Percentiles rank a stretch among this genome's conserved stretches.
Conservation (phyloP, 2,888 invertebrate genomes). For the Ceratothoa steindachneri region DNA sequence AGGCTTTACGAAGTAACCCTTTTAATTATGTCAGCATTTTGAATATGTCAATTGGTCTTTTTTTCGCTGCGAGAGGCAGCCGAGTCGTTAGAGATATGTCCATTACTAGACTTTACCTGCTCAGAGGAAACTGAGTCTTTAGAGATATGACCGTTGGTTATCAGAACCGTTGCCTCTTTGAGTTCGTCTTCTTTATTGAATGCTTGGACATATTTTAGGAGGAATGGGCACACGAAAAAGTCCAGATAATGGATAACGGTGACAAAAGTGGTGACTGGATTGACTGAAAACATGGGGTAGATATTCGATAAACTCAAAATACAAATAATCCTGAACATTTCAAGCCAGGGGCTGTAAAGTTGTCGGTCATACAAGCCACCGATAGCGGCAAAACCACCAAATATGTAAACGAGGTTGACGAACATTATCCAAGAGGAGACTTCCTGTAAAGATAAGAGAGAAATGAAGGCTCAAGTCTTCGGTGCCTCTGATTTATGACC, state of each 20-base stretch:
- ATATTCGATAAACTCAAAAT: neutral
- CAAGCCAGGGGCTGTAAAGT: neutral
- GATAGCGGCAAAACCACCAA: neutral
- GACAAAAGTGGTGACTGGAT: neutral
- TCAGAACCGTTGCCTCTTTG: too few species aligned
- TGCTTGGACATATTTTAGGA: neutral
- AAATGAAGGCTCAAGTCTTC: too few species aligned
- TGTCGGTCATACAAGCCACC: constrained; percentile 16
- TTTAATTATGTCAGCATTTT: too few species aligned
- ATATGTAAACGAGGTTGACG: neutral
- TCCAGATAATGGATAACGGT: neutral
- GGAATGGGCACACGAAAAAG: neutral
- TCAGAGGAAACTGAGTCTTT: too few species aligned
- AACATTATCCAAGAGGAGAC: neutral
- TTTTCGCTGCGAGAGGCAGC: too few species aligned
- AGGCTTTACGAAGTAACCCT: too few species aligned
- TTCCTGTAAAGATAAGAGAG: neutral
- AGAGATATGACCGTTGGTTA: too few species aligned
- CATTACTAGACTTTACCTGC: too few species aligned
- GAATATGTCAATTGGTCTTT: too few species aligned
- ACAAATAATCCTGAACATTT: neutral
- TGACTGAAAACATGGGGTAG: neutral
- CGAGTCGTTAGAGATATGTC: neutral
- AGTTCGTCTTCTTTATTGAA: too few species aligned
- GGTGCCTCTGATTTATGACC: too few species aligned